A percentile compares a stretch with the other conserved stretches of the same genome.
Evolutionary conservation across 2,113 vertebrate genomes (phyloP).

Genomic region (Hypocryptadius cinnamomeus): DNA sequence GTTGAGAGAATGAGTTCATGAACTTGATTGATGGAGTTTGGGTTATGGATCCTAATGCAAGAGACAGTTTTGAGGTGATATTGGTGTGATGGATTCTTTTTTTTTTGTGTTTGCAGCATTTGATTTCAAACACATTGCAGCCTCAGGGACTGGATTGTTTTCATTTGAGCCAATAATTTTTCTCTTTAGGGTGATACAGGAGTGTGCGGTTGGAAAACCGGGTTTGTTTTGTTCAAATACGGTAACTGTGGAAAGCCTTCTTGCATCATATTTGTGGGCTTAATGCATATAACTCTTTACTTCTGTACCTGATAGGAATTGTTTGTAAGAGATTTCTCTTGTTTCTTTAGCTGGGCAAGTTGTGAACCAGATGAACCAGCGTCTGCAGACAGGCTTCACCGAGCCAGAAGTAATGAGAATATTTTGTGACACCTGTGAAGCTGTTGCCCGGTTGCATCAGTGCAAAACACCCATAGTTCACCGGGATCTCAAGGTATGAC

Average conservation of each 20-base stretch:
- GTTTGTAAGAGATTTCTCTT: not conserved
- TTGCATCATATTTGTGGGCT: not conserved
- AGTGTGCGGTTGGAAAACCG: fast-evolving
- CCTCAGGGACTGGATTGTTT: not conserved
- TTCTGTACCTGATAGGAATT: not conserved
- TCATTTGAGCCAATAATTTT: not conserved
- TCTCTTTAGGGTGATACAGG: not conserved
- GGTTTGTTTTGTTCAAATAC: not conserved
- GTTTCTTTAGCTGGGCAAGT: conserved; percentile 85
- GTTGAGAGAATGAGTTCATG: not conserved
- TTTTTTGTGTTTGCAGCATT: not conserved
- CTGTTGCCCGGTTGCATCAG: conserved; percentile 91
- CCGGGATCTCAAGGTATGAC: conserved; percentile 90
- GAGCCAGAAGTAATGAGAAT: conserved; percentile 88
- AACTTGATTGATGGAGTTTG: not conserved
- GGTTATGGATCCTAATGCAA: not conserved
- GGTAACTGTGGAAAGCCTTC: not conserved
- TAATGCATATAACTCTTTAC: not conserved
- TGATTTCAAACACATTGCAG: fast-evolving
- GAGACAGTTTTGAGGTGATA: not conserved
- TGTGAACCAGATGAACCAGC: conserved; percentile 97
- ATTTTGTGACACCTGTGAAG: conserved; percentile 94
- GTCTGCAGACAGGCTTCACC: conserved; percentile 85
- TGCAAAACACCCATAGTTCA: conserved; percentile 96
- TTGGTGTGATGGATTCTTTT: not conserved